These are phyloP conservation scores for Heliornis fulica DNA, from an alignment of 2,113 vertebrate genomes.

Conservation along the genomic window DNA sequence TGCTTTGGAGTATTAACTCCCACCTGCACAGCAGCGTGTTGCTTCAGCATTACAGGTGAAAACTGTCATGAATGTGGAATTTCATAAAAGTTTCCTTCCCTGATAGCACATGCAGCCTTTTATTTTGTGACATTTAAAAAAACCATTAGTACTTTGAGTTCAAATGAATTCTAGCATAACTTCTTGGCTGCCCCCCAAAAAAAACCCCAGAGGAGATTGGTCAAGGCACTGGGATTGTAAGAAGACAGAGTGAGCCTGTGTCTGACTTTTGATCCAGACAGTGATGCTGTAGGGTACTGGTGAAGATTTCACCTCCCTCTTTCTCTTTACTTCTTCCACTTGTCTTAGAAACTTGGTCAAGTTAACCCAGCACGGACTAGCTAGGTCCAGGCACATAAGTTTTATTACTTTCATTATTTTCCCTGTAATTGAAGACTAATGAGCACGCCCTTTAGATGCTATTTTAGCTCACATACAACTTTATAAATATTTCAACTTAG, in stretches of 20 bases:
- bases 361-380: background rate
- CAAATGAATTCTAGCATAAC: background rate
- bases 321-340: too few species aligned
- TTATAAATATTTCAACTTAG: conserved; percentile 76
- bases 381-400: background rate
- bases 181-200: background rate
- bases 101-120: background rate
- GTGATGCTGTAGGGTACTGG: background rate
- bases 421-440: conserved; percentile 58
- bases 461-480: conserved; percentile 68
- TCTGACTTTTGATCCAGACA: background rate
- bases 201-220: background rate
- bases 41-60: background rate
- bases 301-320: background rate
- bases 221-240: background rate
- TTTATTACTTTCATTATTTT: conserved; percentile 29
- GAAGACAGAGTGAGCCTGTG: background rate
- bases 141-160: background rate
- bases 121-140: too few species aligned
- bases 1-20: background rate
- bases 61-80: background rate
- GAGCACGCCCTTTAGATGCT: conserved; percentile 61
- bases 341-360: background rate
- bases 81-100: background rate
- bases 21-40: background rate